Base-by-base conservation (phyloP, 2,797 vertebrate genomes). In the Neoniphon sammara region DNA sequence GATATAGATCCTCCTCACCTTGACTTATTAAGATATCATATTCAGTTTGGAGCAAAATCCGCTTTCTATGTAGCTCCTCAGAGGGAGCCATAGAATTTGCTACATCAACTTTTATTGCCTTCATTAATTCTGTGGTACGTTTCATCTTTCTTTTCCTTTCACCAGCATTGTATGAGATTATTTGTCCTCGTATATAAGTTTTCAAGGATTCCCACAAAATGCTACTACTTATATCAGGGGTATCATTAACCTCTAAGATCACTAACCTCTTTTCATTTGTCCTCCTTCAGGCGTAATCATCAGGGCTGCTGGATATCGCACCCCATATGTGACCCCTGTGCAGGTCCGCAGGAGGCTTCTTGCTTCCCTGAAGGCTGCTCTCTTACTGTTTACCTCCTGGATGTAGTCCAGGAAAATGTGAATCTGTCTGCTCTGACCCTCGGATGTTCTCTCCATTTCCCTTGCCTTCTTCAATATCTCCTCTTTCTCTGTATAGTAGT, bases 341-440 rank as follows among this genome's bases (percentile, higher is more conserved):
- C 54, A 68, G 39, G 66, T 21, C 18, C 2, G 54, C 54, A 68
- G 42, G 53, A 68, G 53, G 53, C 42, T 68, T 57, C 54, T 47
- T 47, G 66, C 65, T 67, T 70, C 56, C 52, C 3, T 60, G 30
- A 52, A 52, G 46, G 46, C 30, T 39, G 25, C 36, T 44, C 36
- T 25, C 60, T 30, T 62, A 14, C 18, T 34, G 27, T 50, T 63
- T 50, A 63, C 61, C 7, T 49, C 61, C 27, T 63, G 27, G 61
- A 44, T 69, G 27, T 21, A 59, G 55, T 58, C 66, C 2, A 42
- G 66, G 20, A 69, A 63, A 15, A 52, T 66, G 49, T 53, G 50
- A n/a, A 25, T 54, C 49, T 11, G 4, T 46, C 25, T 4, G 25
- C 25, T 27, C 25, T 4, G 25, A 27, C 25, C 25, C 25, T 27